Evolutionary conservation across 2,797 vertebrate genomes (phyloP).

Genomic region (Catostomus latipinnis): DNA sequence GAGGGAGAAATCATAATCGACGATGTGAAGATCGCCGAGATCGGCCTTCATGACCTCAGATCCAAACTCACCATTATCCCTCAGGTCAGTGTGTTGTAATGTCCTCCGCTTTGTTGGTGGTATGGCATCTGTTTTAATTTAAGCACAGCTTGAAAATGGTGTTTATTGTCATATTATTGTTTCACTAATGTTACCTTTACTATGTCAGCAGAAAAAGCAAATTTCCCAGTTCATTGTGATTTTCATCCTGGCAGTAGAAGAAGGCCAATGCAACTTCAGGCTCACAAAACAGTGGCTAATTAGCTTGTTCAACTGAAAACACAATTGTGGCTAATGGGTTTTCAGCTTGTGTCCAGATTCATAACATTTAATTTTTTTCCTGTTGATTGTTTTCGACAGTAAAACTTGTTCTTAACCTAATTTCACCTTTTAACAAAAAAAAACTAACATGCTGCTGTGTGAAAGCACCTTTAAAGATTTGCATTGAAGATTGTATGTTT

Average conservation of each 20-base stretch:
- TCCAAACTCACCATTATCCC: conserved; percentile 97
- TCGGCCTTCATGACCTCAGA: conserved; percentile 94
- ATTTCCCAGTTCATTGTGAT: conserved; percentile 33
- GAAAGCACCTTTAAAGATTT: neutral
- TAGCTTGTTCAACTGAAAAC: conserved; percentile 46
- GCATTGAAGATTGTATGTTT: no score
- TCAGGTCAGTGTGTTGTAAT: conserved; percentile 78
- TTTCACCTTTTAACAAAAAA: conserved; percentile 44
- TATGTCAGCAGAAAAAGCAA: conserved; percentile 46
- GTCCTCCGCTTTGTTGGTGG: neutral
- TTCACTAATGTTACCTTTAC: conserved; percentile 43
- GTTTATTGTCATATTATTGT: conserved; percentile 45
- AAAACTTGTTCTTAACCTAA: conserved; percentile 48
- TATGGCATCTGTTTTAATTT: conserved; percentile 53
- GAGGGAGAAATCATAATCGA: conserved; percentile 91
- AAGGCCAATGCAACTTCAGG: conserved; percentile 40
- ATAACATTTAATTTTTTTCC: conserved; percentile 34
- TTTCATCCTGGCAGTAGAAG: conserved; percentile 33
- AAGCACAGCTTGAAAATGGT: conserved; percentile 36
- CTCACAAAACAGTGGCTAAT: conserved; percentile 57
- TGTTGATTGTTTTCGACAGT: conserved; percentile 41
- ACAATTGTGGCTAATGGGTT: conserved; percentile 54
- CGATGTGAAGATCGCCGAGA: conserved; percentile 87
- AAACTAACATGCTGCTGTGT: conserved; percentile 9
- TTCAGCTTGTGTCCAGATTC: conserved; percentile 48